Conservation (phyloP, 1,140 invertebrate genomes). For the Drosophila seguyi region DNA sequence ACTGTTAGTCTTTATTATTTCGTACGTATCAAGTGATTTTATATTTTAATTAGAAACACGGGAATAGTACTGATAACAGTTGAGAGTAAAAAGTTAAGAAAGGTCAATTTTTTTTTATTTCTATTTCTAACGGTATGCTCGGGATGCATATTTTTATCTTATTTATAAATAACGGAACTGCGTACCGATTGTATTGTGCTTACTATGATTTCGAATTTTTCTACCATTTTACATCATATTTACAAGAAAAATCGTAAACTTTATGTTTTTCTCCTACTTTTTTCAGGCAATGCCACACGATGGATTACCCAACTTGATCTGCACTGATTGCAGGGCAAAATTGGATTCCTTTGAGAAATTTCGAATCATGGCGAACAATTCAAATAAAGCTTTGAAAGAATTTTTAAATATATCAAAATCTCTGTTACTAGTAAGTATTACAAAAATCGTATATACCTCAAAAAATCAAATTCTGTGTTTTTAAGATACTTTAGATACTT, state of each 20-base stretch:
- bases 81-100: not conserved
- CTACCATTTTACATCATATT: too few species aligned
- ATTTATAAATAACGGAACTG: too few species aligned
- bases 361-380: slow-evolving; percentile 74
- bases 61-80: not conserved
- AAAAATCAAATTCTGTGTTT: not conserved
- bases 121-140: not conserved
- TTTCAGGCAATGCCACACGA: slow-evolving; percentile 74
- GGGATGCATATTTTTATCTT: not conserved
- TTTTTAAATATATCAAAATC: slow-evolving; percentile 57
- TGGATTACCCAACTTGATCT: slow-evolving; percentile 77
- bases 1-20: slow-evolving; percentile 10
- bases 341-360: slow-evolving; percentile 79
- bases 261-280: not conserved
- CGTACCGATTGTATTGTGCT: too few species aligned
- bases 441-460: not conserved
- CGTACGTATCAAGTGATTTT: not conserved
- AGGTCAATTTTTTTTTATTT: not conserved
- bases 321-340: slow-evolving; percentile 67
- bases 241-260: too few species aligned
- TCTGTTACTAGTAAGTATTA: slow-evolving; percentile 57
- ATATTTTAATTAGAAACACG: not conserved
- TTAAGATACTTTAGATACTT: not conserved
- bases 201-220: too few species aligned
- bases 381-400: slow-evolving; percentile 67